Conservation (phyloP, 2,113 vertebrate species). For the Notothenia coriiceps region DNA sequence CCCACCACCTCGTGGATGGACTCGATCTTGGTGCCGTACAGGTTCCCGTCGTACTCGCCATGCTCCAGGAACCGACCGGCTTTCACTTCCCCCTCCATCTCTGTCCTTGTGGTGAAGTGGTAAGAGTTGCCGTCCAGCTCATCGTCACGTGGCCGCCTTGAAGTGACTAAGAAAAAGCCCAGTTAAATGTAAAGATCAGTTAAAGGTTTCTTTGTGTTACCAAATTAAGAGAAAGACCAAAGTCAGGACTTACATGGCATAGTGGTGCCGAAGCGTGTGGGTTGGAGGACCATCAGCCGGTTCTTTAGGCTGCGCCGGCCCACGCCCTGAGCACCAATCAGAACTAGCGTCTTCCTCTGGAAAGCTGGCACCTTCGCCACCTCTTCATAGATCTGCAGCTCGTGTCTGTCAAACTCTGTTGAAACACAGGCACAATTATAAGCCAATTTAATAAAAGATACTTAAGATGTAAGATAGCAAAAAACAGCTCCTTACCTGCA, state of each 20-base stretch:
- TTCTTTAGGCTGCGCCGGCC: conserved; percentile 98
- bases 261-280: conserved; percentile 93
- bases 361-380: conserved; percentile 97
- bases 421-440: neutral
- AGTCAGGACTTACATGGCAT: conserved; percentile 88
- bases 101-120: conserved; percentile 91
- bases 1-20: conserved; percentile 96
- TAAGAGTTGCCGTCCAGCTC: conserved; percentile 95
- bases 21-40: conserved; percentile 98
- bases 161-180: conserved; percentile 87
- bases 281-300: conserved; percentile 93
- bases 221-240: too few relatives aligned
- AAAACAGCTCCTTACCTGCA: conserved; percentile 86
- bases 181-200: neutral
- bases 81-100: conserved; percentile 97
- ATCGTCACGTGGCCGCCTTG: conserved; percentile 92
- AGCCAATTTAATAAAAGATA: neutral
- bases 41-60: conserved; percentile 97
- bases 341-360: conserved; percentile 95
- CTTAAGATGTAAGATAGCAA: neutral
- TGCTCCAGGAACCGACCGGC: conserved; percentile 95
- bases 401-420: conserved; percentile 97
- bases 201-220: neutral
- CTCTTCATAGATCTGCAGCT: conserved; percentile 99
- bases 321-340: conserved; percentile 98